Percentiles rank a stretch among this genome's conserved stretches.
Conservation (phyloP, 2,888 invertebrate genomes). For the Phalera bucephala region DNA sequence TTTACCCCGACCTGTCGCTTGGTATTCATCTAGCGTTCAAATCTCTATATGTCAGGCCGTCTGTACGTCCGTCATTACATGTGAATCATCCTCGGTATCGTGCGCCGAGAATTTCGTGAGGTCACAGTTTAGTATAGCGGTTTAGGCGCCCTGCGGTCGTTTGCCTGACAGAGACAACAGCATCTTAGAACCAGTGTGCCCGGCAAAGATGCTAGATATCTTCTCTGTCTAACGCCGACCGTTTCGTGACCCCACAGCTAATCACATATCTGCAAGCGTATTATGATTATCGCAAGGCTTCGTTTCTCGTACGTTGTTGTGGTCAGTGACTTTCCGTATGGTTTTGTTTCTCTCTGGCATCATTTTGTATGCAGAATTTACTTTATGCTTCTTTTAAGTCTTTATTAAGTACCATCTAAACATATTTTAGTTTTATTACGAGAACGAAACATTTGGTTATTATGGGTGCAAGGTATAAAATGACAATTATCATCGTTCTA, state of each 20-base stretch:
- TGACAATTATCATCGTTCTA: conserved; percentile 4
- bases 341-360: conserved; percentile 45
- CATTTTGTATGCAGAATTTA: conserved; percentile 48
- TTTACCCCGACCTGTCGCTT: conserved; percentile 46
- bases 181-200: conserved; percentile 38
- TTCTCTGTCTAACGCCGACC: conserved; percentile 77
- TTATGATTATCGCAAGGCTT: conserved; percentile 79
- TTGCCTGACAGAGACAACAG: conserved; percentile 51
- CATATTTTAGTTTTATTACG: conserved; percentile 23
- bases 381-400: conserved; percentile 33
- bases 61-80: conserved; percentile 70
- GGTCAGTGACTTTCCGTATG: conserved; percentile 71
- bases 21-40: conserved; percentile 67
- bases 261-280: conserved; percentile 82
- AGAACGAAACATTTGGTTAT: conserved; percentile 10
- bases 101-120: conserved; percentile 79
- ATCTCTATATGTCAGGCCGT: conserved; percentile 63
- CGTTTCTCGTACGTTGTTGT: conserved; percentile 71
- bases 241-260: conserved; percentile 79
- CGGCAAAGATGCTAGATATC: conserved; percentile 45
- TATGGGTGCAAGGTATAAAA: conserved; percentile 15
- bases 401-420: conserved; percentile 24
- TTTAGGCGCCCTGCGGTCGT: conserved; percentile 79
- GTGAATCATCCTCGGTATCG: conserved; percentile 75
- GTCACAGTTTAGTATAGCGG: conserved; percentile 83